Evolutionary conservation across 2,888 invertebrate species (phyloP), one percentile per base, ranked within the genome.

Genomic region (Aradus depressus): DNA sequence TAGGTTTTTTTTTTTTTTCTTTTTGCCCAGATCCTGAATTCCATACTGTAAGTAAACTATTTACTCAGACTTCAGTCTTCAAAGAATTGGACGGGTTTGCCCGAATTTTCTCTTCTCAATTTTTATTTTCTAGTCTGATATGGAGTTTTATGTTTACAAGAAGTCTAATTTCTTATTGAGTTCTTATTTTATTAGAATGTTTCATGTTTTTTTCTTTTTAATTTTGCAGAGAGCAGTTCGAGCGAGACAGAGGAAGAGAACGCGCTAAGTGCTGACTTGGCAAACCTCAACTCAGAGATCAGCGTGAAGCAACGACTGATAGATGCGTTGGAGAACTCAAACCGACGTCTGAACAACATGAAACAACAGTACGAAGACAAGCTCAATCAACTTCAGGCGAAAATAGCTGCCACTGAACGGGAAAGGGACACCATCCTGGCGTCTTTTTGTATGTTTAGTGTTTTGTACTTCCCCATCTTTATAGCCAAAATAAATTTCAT

Each of bases 221-320:
- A 45, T 52, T 65, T 66, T 61, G 64, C 55, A 67, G 70, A 70
- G 51, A 68, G 67, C 39, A 69, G 69, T 47, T 72, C 73, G 50
- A 74, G 71, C 37, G 77, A 79, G 16, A 58, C 60, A 5, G 63
- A 61, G 25, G 61, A 59, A 44, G 56, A 57, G 44, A 58, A 32
- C 76, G 81, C 55, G 76, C 86, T 59, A 19, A 60, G 57, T 39
- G 84, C 85, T 25, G 89, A 93, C 65, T 71, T 97, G 53, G 86
- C 90, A 12, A 84, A 86, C 8, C 70, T 97, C 14, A 92, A 90
- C 51, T 86, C 86, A 41, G 92, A 96, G 68, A 96, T 97, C 59
- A 88, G 88, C 64, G 85, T 93, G 50, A 97, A 97, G 66, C 87
- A 93, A 60, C 84, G 89, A 51, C 73, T 97, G 38, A 93, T 98